Percentiles rank a stretch among this genome's conserved stretches.
Evolutionary conservation across 2,797 vertebrate species (phyloP).

Genomic region (Denticeps clupeoides): DNA sequence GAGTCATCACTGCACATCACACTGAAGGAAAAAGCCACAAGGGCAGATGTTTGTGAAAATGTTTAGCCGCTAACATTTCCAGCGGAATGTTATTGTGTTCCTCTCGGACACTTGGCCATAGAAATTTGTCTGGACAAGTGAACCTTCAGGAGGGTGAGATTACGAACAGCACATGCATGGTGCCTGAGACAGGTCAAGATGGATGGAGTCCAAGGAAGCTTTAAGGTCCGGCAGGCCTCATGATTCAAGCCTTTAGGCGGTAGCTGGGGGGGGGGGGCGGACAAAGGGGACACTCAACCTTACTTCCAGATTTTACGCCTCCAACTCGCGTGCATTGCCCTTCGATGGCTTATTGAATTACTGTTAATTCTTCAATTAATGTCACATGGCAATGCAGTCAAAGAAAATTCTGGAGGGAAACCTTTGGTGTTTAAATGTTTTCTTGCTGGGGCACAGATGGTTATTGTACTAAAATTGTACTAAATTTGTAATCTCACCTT

Average conservation of each 20-base stretch:
- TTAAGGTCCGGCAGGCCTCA: slow-evolving; percentile 34
- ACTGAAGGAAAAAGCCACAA: not conserved
- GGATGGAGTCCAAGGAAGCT: slow-evolving; percentile 32
- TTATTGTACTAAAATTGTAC: no score
- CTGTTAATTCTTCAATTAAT: slow-evolving; percentile 64
- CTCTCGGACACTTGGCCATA: slow-evolving; percentile 10
- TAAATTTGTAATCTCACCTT: no score
- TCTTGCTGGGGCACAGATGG: slow-evolving; percentile 8
- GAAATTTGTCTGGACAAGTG: not conserved
- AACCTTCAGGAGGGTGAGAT: not conserved
- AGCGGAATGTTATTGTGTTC: slow-evolving; percentile 26
- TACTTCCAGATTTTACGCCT: slow-evolving; percentile 62
- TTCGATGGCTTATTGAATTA: slow-evolving; percentile 67
- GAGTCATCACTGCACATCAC: not conserved
- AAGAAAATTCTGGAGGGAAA: slow-evolving; percentile 37
- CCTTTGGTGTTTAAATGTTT: slow-evolving; percentile 39
- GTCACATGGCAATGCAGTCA: slow-evolving; percentile 61
- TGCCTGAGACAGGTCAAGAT: slow-evolving; percentile 35
- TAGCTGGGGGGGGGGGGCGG: slow-evolving; percentile 33
- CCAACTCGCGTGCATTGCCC: slow-evolving; percentile 53
- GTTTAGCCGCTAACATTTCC: slow-evolving; percentile 24
- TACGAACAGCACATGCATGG: slow-evolving; percentile 30
- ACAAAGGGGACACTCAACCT: slow-evolving; percentile 57
- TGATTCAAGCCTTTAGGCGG: slow-evolving; percentile 55
- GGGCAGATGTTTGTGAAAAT: slow-evolving; percentile 26